Evolutionary conservation across 2,113 vertebrate species (phyloP).

Genomic region (Trematocara variabile): DNA sequence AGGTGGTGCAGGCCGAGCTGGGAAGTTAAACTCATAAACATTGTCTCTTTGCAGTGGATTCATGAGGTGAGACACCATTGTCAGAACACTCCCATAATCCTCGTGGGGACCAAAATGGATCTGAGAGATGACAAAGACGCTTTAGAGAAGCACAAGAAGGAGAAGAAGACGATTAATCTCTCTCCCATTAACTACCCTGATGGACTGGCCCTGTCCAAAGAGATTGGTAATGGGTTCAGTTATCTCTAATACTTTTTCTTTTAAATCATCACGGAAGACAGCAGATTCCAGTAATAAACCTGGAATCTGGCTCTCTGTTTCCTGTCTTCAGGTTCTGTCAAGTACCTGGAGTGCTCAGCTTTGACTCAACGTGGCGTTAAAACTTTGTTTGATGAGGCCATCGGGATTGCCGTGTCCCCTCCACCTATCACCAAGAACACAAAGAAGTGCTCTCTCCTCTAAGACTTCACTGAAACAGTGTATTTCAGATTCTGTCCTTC

Average conservation of each 20-base stretch:
- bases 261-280: neutral
- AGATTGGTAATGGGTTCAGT: conserved; percentile 80
- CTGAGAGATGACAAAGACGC: conserved; percentile 97
- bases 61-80: neutral
- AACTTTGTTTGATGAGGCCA: conserved; percentile 97
- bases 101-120: neutral
- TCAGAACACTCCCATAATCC: neutral
- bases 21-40: neutral
- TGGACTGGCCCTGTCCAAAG: conserved; percentile 96
- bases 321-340: conserved; percentile 81
- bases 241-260: neutral
- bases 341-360: conserved; percentile 96
- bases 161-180: conserved; percentile 77
- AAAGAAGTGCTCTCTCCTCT: conserved; percentile 88
- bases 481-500: conserved; percentile 55
- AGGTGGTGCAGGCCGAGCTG: neutral
- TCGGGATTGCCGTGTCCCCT: conserved; percentile 91
- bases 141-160: conserved; percentile 94
- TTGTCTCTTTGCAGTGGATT: neutral
- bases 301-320: neutral
- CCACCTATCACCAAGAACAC: conserved; percentile 89
- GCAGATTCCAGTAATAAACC: neutral
- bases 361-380: conserved; percentile 96
- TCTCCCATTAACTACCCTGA: conserved; percentile 95
- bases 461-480: conserved; percentile 52